phyloP scores from a whole-genome alignment of 2,888 invertebrate species.

The Noctua janthina region DNA sequence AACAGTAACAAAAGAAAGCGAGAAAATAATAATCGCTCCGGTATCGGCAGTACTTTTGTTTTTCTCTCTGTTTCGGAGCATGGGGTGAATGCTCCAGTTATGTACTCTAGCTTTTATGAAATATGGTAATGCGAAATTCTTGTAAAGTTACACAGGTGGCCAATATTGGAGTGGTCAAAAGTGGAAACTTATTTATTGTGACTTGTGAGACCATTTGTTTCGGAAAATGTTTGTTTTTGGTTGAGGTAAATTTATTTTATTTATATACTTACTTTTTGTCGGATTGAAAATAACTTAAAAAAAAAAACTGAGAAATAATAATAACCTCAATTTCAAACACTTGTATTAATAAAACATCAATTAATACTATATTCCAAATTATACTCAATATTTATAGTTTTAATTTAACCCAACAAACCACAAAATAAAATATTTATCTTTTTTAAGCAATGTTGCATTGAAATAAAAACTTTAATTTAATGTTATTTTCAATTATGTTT shows the following conservation, averaged over 20 bases:
- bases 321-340: not conserved
- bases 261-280: not conserved
- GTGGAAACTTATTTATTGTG: conserved; percentile 6
- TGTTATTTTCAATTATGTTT: not conserved
- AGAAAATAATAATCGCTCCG: not conserved
- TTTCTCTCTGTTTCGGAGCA: not conserved
- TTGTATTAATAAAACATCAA: not conserved
- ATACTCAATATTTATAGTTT: not conserved
- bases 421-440: too few relatives aligned
- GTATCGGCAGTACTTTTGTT: conserved; percentile 9
- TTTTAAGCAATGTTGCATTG: not conserved
- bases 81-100: conserved; percentile 31
- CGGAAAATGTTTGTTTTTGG: not conserved
- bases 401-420: not conserved
- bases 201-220: conserved; percentile 5
- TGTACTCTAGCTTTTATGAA: conserved; percentile 31
- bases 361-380: not conserved
- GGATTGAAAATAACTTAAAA: not conserved
- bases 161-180: conserved; percentile 15
- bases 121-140: conserved; percentile 52
- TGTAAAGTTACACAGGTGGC: conserved; percentile 41
- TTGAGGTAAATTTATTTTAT: not conserved
- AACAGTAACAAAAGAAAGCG: not conserved
- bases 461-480: not conserved
- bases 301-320: too few relatives aligned